phyloP scores from a whole-genome alignment of 1,140 invertebrate species.

The Philopotamus ludificatus region DNA sequence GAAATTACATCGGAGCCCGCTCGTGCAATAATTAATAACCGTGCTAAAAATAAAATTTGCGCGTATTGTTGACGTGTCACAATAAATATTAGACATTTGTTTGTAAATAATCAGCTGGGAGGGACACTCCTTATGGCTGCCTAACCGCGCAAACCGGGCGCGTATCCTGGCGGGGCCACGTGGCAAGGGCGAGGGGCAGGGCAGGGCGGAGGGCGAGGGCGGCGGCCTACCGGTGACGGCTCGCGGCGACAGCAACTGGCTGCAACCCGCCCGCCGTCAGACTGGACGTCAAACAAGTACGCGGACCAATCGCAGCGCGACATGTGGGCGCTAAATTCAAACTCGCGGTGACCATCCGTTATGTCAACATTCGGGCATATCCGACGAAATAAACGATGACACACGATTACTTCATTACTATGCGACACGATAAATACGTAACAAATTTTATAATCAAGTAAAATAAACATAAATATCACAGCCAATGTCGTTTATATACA shows the following conservation, averaged over 20 bases:
- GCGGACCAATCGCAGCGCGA: background rate
- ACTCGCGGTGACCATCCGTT: background rate
- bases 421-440: too few relatives aligned
- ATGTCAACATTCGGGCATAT: too few relatives aligned
- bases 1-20: too few relatives aligned
- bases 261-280: background rate
- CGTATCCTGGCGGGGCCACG: background rate
- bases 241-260: background rate
- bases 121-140: background rate
- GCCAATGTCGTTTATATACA: too few relatives aligned
- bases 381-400: too few relatives aligned
- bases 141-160: background rate
- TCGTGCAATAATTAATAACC: too few relatives aligned
- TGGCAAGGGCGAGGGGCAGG: background rate
- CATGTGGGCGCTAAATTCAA: background rate
- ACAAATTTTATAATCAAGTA: too few relatives aligned
- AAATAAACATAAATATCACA: too few relatives aligned
- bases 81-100: background rate
- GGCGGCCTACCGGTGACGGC: background rate
- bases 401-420: too few relatives aligned
- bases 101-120: background rate
- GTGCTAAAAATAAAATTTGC: background rate
- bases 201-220: background rate
- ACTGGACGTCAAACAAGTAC: background rate
- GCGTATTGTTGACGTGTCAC: background rate